Evolutionary conservation across 2,113 vertebrate genomes (phyloP).

Genomic region (Asarcornis scutulata): DNA sequence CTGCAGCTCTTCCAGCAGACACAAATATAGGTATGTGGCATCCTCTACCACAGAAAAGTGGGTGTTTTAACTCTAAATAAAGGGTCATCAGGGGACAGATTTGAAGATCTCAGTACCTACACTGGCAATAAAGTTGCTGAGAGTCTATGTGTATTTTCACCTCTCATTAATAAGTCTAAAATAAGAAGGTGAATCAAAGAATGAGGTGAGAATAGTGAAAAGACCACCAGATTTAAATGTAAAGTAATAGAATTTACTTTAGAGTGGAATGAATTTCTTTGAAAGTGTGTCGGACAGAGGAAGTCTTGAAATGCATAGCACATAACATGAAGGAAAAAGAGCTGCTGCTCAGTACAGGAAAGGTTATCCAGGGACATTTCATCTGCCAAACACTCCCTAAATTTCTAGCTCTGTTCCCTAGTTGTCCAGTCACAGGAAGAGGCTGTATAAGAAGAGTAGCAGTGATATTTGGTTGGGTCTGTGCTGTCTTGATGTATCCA

Average conservation of each 20-base stretch:
- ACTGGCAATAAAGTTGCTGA: neutral
- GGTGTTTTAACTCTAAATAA: neutral
- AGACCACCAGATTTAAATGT: neutral
- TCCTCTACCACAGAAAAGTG: neutral
- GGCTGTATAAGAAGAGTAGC: neutral
- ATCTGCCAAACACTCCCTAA: neutral
- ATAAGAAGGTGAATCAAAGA: neutral
- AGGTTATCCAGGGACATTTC: neutral
- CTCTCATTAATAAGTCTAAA: neutral
- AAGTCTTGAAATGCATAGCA: rapidly evolving
- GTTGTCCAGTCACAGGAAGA: neutral
- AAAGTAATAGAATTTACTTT: neutral
- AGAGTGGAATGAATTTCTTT: neutral
- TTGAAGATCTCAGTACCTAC: neutral
- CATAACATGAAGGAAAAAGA: neutral
- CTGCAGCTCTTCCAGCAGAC: neutral
- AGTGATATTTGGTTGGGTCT: neutral
- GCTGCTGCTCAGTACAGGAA: neutral
- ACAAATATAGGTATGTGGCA: rapidly evolving
- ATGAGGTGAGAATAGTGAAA: neutral
- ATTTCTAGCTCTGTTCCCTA: neutral
- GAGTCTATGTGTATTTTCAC: neutral
- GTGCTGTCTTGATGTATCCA: rapidly evolving
- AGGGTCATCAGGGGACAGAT: neutral
- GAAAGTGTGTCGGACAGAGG: neutral